Percentiles rank a stretch among this genome's conserved stretches.
Evolutionary conservation across 64 coral and sea anemone species (phyloP).

Genomic region (Montipora efflorescens): DNA sequence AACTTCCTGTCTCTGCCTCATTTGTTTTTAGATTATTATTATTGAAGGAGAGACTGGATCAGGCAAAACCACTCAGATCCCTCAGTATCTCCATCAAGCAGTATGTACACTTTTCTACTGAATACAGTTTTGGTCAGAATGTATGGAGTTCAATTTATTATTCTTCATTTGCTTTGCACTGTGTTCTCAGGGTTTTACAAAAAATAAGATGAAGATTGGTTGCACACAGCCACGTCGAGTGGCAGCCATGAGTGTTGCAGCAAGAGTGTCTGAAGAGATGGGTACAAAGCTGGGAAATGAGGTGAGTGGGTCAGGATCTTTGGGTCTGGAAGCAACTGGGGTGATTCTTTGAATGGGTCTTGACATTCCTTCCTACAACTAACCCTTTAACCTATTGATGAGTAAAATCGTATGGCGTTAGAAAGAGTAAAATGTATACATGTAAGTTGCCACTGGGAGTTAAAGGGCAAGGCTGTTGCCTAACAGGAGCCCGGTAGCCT

Average conservation of each 20-base stretch:
- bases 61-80: constrained; percentile 98
- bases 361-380: too few species aligned
- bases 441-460: too few species aligned
- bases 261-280: constrained; percentile 98
- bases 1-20: neutral
- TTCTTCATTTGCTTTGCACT: neutral
- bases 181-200: constrained; percentile 82
- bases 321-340: too few species aligned
- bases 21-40: constrained; percentile 84
- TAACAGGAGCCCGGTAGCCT: too few species aligned
- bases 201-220: constrained; percentile 92
- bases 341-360: too few species aligned
- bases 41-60: constrained; percentile 99
- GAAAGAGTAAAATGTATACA: too few species aligned
- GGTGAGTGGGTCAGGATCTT: constrained; percentile 17
- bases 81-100: constrained; percentile 94
- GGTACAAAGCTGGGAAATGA: constrained; percentile 99
- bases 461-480: too few species aligned
- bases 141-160: too few species aligned
- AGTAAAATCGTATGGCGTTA: too few species aligned
- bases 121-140: neutral
- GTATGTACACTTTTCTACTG: constrained; percentile 52
- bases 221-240: constrained; percentile 98
- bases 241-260: constrained; percentile 99
- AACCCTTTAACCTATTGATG: too few species aligned